A percentile compares a stretch with the other conserved stretches of the same genome.
Evolutionary conservation across 1,140 invertebrate species (phyloP).

Genomic region (Lordiphosa mommai): DNA sequence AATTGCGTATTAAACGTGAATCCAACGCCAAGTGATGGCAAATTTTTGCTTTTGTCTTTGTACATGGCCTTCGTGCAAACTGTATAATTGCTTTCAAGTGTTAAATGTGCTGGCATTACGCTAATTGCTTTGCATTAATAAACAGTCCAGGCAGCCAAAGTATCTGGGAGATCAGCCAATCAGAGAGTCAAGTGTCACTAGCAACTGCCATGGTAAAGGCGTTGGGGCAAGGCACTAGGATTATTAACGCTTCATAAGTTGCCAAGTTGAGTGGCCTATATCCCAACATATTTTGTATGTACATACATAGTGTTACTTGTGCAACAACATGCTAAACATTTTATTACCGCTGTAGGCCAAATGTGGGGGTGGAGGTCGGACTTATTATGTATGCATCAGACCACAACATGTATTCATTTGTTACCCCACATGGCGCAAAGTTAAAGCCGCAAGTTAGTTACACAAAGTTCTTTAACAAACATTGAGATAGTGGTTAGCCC

Average conservation of each 20-base stretch:
- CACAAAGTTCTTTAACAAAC: constrained; percentile 13
- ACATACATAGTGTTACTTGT: constrained; percentile 3
- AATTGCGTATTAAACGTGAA: constrained; percentile 9
- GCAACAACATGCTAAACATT: constrained; percentile 14
- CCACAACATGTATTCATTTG: background rate
- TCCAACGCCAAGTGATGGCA: constrained; percentile 16
- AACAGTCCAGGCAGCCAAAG: constrained; percentile 9
- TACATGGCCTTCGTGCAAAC: background rate
- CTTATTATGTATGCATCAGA: constrained; percentile 34
- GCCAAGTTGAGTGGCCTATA: constrained; percentile 9
- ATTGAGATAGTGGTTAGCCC: background rate
- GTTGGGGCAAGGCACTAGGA: background rate
- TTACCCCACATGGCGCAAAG: background rate
- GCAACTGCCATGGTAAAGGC: background rate
- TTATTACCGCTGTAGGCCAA: constrained; percentile 25
- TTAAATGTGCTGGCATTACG: constrained; percentile 29
- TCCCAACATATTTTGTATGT: background rate
- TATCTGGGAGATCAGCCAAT: background rate
- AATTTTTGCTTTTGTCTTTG: constrained; percentile 11
- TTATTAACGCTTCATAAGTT: constrained; percentile 26
- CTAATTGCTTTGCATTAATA: constrained; percentile 52
- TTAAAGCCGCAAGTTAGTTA: constrained; percentile 28
- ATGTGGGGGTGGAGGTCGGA: too few relatives aligned
- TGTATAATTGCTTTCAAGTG: constrained; percentile 21
- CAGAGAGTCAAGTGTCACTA: constrained; percentile 10